phyloP scores from a whole-genome alignment of 2,113 vertebrate species.

The Gnathochromis pfefferi region DNA sequence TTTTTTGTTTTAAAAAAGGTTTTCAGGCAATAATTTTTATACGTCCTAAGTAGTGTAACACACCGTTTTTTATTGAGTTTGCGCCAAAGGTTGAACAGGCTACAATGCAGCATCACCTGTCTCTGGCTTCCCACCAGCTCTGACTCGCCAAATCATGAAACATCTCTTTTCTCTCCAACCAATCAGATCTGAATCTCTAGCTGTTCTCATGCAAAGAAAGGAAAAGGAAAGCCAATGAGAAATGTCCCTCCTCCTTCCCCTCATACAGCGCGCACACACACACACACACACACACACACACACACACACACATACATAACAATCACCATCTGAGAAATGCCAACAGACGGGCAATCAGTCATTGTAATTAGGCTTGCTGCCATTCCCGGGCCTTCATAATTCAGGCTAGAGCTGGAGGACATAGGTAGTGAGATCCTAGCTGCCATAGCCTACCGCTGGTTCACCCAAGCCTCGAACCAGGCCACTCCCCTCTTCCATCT shows the following conservation, averaged over 20 bases:
- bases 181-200: conserved; percentile 48
- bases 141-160: conserved; percentile 53
- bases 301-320: conserved; percentile 28
- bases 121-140: conserved; percentile 43
- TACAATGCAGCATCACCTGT: conserved; percentile 52
- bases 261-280: conserved; percentile 15
- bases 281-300: neutral
- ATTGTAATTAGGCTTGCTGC: conserved; percentile 67
- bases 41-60: neutral
- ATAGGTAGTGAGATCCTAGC: conserved; percentile 34
- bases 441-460: conserved; percentile 36
- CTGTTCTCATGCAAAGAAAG: conserved; percentile 62
- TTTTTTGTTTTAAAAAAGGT: neutral
- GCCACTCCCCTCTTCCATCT: conserved; percentile 31
- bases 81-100: conserved; percentile 9
- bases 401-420: conserved; percentile 51
- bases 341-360: conserved; percentile 65
- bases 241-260: conserved; percentile 37
- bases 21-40: neutral
- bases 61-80: neutral
- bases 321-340: conserved; percentile 67
- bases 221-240: conserved; percentile 52
- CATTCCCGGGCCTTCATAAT: conserved; percentile 56
- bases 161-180: conserved; percentile 46
- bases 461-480: conserved; percentile 39